These are phyloP conservation scores for Pollenia griseotomentosa DNA, from an alignment of 2,888 invertebrate species.

Conservation along the genomic window DNA sequence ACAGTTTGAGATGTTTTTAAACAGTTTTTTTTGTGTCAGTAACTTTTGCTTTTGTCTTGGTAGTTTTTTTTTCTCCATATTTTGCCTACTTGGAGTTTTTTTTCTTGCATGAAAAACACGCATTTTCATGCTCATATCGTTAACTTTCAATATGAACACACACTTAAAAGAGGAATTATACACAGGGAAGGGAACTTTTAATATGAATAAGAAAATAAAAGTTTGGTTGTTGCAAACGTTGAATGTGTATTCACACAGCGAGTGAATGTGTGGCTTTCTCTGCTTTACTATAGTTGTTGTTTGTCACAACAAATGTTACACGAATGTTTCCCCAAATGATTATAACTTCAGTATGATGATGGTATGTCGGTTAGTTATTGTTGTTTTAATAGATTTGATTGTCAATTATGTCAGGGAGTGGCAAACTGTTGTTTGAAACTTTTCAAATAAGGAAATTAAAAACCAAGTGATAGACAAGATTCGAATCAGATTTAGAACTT, in stretches of 20 bases:
- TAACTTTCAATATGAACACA: constrained; percentile 55
- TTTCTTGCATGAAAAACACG: constrained; percentile 48
- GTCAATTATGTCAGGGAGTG: constrained; percentile 27
- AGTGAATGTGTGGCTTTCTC: background rate
- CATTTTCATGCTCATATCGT: constrained; percentile 65
- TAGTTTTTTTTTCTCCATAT: background rate
- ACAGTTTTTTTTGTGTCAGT: constrained; percentile 35
- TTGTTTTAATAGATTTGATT: constrained; percentile 10
- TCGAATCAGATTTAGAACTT: no score
- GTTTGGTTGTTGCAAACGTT: background rate
- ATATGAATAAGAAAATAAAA: constrained; percentile 10
- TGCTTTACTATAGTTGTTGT: constrained; percentile 21
- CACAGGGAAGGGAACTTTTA: background rate
- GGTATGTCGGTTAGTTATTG: background rate
- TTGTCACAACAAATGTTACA: constrained; percentile 60
- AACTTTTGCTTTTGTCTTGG: constrained; percentile 47
- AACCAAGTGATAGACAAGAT: no score
- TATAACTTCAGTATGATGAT: constrained; percentile 48
- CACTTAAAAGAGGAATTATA: background rate
- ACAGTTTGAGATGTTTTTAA: constrained; percentile 38
- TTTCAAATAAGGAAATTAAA: background rate
- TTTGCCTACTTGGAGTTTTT: constrained; percentile 59
- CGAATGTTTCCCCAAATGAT: constrained; percentile 59
- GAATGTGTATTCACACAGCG: background rate
- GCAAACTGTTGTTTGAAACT: constrained; percentile 2